phyloP scores from a whole-genome alignment of 1,140 invertebrate genomes.

The Pseudachorutes palmiensis region DNA sequence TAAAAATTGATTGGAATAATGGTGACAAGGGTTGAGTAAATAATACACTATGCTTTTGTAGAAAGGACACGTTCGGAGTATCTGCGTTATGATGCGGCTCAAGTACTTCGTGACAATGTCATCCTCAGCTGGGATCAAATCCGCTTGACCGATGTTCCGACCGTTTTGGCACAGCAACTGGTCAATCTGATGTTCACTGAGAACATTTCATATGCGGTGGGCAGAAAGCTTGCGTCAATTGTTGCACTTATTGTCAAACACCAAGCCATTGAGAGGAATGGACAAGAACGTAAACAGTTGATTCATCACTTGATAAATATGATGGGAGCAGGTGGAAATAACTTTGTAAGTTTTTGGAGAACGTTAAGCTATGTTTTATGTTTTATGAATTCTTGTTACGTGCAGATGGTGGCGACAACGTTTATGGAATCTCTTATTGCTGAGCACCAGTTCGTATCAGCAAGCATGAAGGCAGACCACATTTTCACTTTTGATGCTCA shows the following conservation, averaged over 20 bases:
- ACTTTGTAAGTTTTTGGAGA: neutral
- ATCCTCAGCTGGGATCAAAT: conserved; percentile 64
- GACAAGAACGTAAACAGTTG: conserved; percentile 18
- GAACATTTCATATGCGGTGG: conserved; percentile 14
- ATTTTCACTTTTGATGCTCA: conserved; percentile 77
- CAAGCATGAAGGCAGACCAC: conserved; percentile 61
- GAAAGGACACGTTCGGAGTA: conserved; percentile 68
- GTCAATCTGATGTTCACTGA: neutral
- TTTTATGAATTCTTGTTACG: conserved; percentile 19
- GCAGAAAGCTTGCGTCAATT: conserved; percentile 9
- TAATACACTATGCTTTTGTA: conserved; percentile 38
- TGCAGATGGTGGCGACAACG: conserved; percentile 61
- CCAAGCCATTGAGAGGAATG: conserved; percentile 17
- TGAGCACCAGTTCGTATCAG: conserved; percentile 73
- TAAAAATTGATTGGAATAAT: conserved; percentile 39
- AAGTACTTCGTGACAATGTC: conserved; percentile 68
- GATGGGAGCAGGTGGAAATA: conserved; percentile 20
- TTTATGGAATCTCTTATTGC: conserved; percentile 71
- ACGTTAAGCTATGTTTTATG: neutral
- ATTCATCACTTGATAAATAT: conserved; percentile 12
- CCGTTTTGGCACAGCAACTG: conserved; percentile 11
- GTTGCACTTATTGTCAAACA: conserved; percentile 27
- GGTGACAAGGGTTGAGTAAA: neutral
- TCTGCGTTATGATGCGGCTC: conserved; percentile 76
- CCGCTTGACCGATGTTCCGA: conserved; percentile 10